Evolutionary conservation across 2,113 vertebrate genomes (phyloP), one percentile per base, ranked within the genome.

Genomic region (Oreochromis spilurus): DNA sequence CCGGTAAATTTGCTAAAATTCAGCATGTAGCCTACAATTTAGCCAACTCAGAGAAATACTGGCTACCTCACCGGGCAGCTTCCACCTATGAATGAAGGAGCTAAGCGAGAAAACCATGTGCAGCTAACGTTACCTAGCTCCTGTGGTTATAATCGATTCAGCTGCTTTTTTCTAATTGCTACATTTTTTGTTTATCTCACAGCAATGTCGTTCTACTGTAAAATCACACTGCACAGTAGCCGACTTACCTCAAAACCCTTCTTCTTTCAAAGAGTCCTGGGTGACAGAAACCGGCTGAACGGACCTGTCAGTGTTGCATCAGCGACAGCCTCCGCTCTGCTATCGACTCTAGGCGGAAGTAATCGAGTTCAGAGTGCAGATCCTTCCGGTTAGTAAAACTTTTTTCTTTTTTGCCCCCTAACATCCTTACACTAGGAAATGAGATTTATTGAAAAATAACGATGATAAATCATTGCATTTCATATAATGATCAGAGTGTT

Each of bases 241-340:
- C 5, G 9, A 55, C 79, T 83, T 79, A 95, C 91, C 90, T 89
- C 4, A 26, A 43, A 78, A 16, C 5, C 45, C 7, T 29, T 12
- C 38, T 62, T 53, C 7, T 84, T 7, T 16, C 16, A 70, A 7
- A 12, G 78, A 45, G 60, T 36, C 7, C 65, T 48, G 60, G 5
- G 17, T 3, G 24, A 58, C 13, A 57, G 4, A 48, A 72, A 34
- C 88, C 84, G 70, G 65, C 5, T n/a, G 24, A 16, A 12, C 19
- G 21, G 14, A 84, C 6, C 87, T 84, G 93, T 88, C 89, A 90
- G 78, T 55, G 91, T 97, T 97, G 95, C 96, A 94, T 97, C 96
- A 97, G 96, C 95, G 85, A 21, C 10, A 29, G 58, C 26, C 8
- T 21, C 70, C 5, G 26, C 77, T 88, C 92, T 89, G 85, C 54